Evolutionary conservation across 2,888 invertebrate species (phyloP), one percentile per base, ranked within the genome.

Genomic region (Deilephila porcellus): DNA sequence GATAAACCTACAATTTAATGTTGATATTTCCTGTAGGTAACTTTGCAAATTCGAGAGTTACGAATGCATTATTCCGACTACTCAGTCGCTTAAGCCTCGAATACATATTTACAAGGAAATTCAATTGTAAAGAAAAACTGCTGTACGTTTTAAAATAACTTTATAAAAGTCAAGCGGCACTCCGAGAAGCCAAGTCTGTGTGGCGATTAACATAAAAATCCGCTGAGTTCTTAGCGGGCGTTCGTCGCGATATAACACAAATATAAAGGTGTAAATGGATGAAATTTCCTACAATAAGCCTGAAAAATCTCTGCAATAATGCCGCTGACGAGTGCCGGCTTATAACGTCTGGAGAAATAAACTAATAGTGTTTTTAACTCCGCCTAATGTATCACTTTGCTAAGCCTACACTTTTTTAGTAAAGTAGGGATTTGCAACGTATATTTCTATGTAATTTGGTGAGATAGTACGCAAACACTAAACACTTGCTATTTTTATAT

Each of bases 301-400:
- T 83, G 88, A 90, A 88, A 91, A 90, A 90, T 89, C 78, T 82
- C 80, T 77, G 82, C 87, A 85, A 88, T 89, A 88, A 85, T 82
- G 85, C 77, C 73, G 60, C 79, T 81, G 83, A 83, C 81, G 78
- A 78, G 76, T 71, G 76, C 74, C 71, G 67, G 72, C 74, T 76
- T 74, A 67, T 74, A 62, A 73, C 70, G 72, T 53, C 73, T 76
- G 76, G 76, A 76, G 77, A 76, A 75, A 70, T 64, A 75, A 74
- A 67, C 75, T 32, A 53, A 32, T 32, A 70, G 32, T 56, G 20
- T 56, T 70, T 67, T 67, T 62, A 29, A 53, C 63, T 63, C 75
- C 67, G 52, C 34, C 59, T 34, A 74, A 72, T 74, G 75, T 73
- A 64, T 67, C 25, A 67, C 25, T 67, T 17, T 5, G 67, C 67